phyloP scores from a whole-genome alignment of 1,140 invertebrate genomes.

The Chrysopa pallens region DNA sequence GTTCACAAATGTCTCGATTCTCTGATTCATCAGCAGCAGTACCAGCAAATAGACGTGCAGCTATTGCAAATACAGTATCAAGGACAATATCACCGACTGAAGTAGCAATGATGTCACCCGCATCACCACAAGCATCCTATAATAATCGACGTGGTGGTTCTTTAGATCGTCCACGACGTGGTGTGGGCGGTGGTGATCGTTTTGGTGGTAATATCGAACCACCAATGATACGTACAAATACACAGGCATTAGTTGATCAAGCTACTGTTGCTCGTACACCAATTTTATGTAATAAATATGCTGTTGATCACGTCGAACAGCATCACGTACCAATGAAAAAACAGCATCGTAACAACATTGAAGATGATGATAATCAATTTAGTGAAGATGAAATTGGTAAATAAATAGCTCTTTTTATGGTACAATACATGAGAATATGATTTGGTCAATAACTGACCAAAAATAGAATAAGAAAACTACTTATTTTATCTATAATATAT shows the following conservation, averaged over 20 bases:
- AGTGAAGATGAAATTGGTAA: background rate
- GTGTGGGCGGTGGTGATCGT: constrained; percentile 8
- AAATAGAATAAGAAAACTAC: too few relatives aligned
- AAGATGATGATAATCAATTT: constrained; percentile 3
- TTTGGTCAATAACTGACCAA: too few relatives aligned
- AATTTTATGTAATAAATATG: constrained; percentile 54
- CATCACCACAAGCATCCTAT: background rate
- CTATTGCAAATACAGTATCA: too few relatives aligned
- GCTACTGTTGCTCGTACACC: constrained; percentile 28
- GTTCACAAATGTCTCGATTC: constrained; percentile 22
- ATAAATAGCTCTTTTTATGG: background rate
- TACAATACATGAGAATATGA: too few relatives aligned
- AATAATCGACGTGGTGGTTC: constrained; percentile 1
- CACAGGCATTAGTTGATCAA: constrained; percentile 11
- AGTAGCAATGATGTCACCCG: background rate
- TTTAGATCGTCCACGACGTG: constrained; percentile 4
- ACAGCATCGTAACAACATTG: constrained; percentile 7
- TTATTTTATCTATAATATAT: too few relatives aligned
- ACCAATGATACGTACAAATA: background rate
- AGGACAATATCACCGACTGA: background rate
- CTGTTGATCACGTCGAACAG: constrained; percentile 27
- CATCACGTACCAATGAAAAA: constrained; percentile 2
- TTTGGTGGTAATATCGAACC: constrained; percentile 3
- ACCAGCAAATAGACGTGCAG: background rate
- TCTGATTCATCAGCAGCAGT: constrained; percentile 13